Conservation (phyloP, 2,888 invertebrate genomes). For the Melitaea athalia region DNA sequence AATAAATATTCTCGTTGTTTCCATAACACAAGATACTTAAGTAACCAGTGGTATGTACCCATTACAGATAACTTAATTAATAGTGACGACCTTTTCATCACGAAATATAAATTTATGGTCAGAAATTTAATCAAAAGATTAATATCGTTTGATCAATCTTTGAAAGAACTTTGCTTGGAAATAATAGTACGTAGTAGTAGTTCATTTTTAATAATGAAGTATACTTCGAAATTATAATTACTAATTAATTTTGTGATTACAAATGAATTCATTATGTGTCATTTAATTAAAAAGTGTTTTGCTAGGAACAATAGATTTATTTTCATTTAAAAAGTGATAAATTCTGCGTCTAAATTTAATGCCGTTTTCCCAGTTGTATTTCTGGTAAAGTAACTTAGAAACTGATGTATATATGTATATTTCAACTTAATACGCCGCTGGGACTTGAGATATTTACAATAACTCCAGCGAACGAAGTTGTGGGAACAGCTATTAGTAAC, state of each 20-base stretch:
- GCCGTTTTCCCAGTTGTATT: too few species aligned
- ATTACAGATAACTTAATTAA: conserved; percentile 23
- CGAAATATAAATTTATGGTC: conserved; percentile 21
- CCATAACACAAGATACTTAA: not conserved
- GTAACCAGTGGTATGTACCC: conserved; percentile 6
- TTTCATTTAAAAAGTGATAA: too few species aligned
- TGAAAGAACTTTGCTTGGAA: conserved; percentile 22
- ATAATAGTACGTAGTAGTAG: conserved; percentile 14
- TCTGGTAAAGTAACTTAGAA: too few species aligned
- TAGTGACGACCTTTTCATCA: conserved; percentile 14
- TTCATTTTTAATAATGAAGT: not conserved
- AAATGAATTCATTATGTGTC: not conserved
- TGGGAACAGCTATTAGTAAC: too few species aligned
- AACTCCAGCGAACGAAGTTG: too few species aligned
- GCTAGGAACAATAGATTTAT: too few species aligned
- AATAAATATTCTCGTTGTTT: not conserved
- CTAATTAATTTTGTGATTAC: not conserved
- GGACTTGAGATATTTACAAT: too few species aligned
- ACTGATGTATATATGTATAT: too few species aligned
- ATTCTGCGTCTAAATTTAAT: too few species aligned
- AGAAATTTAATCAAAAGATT: conserved; percentile 27
- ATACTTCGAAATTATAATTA: not conserved
- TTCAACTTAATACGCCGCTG: too few species aligned
- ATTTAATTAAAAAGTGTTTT: not conserved
- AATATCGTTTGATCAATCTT: conserved; percentile 33